Evolutionary conservation across 1,140 invertebrate genomes (phyloP), one percentile per base, ranked within the genome.

Genomic region (Euglossa dilemma): DNA sequence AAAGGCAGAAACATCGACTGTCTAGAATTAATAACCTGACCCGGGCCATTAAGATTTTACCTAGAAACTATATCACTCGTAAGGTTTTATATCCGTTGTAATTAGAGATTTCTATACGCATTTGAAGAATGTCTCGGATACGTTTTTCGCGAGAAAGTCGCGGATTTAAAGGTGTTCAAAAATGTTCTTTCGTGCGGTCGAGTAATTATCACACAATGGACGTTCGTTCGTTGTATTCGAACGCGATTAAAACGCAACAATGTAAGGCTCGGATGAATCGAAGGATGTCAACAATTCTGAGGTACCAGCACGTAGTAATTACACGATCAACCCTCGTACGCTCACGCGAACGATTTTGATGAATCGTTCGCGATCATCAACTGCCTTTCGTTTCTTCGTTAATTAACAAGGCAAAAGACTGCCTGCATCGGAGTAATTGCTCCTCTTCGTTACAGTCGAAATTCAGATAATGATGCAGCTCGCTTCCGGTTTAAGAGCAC

Each of bases 401-500:
- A 83, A 83, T 83, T 83, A 72, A 43, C 76, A 2, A 56, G 36
- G 18, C 25, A 20, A 36, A 16, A n/a, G n/a, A n/a, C n/a, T n/a
- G 43, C 6, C 12, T 47, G 52, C 23, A 43, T 45, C 9, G 25
- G 11, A 45, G 83, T 81, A 81, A 84, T 82, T 82, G 52, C 63
- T 81, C 81, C 54, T 54, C 45, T 36, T 36, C 69, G 69, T 75
- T 47, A 69, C 78, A 12, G 18, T 20, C 67, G 3, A 5, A 50
- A 18, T 50, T 69, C 36, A n/a, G 64, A 16, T 25, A 54, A 71
- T 61, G 50, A 79, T 16, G 54, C 11, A 18, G 43, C 20, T 50
- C 23, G 54, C 25, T 78, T 69, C 47, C 63, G 20, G 14, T 25
- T 66, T 52, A 45, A 36, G 43, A 9, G 45, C 43, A 70, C 4